These are phyloP conservation scores for Motacilla alba DNA, from an alignment of 2,113 vertebrate genomes.

Conservation along the genomic window DNA sequence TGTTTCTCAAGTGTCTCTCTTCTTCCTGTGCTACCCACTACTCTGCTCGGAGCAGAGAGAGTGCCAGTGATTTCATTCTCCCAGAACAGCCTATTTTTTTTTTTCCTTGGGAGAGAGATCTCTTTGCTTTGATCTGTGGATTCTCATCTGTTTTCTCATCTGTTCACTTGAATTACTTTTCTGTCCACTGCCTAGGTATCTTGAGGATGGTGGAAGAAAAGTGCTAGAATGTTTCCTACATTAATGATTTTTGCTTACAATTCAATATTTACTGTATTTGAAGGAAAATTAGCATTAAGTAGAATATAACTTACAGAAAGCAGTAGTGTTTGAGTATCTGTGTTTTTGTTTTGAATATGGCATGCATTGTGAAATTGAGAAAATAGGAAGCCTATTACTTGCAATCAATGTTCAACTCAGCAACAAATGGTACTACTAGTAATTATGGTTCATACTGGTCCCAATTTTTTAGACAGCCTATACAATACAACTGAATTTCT, in stretches of 20 bases:
- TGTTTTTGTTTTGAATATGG: background rate
- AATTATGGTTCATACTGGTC: background rate
- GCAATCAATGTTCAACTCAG: background rate
- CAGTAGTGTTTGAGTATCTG: background rate
- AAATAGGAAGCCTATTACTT: background rate
- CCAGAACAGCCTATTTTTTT: background rate
- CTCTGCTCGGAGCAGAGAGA: background rate
- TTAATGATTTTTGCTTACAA: background rate
- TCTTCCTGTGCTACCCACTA: background rate
- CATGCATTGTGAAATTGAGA: background rate
- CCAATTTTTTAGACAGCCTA: background rate
- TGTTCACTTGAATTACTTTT: background rate
- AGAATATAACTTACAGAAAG: background rate
- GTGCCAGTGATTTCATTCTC: slow-evolving; percentile 10
- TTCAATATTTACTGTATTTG: background rate
- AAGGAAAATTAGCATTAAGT: background rate
- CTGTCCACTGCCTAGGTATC: background rate
- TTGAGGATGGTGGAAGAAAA: background rate
- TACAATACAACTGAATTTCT: background rate
- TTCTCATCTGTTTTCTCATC: slow-evolving; percentile 11
- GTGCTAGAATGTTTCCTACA: background rate
- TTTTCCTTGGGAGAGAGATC: background rate
- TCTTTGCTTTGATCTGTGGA: slow-evolving; percentile 23
- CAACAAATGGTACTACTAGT: background rate
- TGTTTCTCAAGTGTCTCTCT: background rate